Base-by-base conservation (phyloP, 2,888 invertebrate genomes). In the Xestia sexstrigata region DNA sequence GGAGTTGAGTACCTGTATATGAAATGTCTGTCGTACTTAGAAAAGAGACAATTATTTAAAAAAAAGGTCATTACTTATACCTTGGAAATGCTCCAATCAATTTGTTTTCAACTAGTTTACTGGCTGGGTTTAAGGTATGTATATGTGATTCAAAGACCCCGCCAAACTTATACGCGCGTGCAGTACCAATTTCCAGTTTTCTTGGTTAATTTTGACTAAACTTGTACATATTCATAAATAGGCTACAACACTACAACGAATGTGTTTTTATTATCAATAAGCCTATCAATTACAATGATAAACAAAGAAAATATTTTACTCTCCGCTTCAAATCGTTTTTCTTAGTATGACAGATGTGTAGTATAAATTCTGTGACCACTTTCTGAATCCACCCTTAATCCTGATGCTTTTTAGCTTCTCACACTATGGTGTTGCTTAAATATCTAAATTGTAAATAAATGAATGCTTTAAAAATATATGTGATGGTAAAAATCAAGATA, bases 321-420 rank as follows among this genome's bases (percentile, higher is more conserved):
- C 9, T 49, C 11, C 23, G 23, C 49, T 71, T 71, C 11, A 39
- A 73, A 17, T 42, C 2, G 0, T 68, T 63, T 81, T 76, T 68
- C 82, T 76, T 69, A 35, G 45, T 63, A 58, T 49, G 82, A 65
- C 55, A 65, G 68, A 69, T 55, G 49, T 68, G 26, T 68, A 47
- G 55, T 81, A 58, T 52, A 72, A 42, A 52, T 73, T 70, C 85
- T 66, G 74, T 82, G 83, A 62, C 82, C 79, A 81, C 70, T 81
- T 76, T 74, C 72, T 82, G 35, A 67, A 79, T 73, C 83, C 84
- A 87, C 87, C 87, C 82, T 82, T 49, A 52, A 83, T 81, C 90
- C 91, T 86, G 87, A 89, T 82, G 94, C 94, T 94, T 94, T 82
- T 95, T 95, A 93, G 95, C 95, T 95, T 95, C 85, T 94, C 93